Base-by-base conservation (phyloP, 2,797 vertebrate species). In the Trachops cirrhosus region DNA sequence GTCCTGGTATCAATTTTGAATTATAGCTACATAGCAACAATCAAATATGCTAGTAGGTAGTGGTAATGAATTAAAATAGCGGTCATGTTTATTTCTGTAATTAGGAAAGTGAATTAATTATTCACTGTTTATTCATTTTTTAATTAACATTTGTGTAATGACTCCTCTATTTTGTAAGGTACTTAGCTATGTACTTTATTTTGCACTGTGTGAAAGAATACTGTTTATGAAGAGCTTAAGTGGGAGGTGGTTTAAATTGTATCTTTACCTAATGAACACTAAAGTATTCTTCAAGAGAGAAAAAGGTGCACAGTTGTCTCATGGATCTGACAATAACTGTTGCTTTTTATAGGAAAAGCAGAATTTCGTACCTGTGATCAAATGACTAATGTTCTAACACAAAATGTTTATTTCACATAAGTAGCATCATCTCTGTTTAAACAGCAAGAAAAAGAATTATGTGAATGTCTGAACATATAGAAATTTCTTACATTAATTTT, bases 401-500 rank as follows among this genome's bases (percentile, higher is more conserved):
- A 84, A 92, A 95, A 18, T 93, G 78, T 92, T 97, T 96, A 67
- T 94, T 96, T 95, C 71, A 80, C 37, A 50, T 52, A 67, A 75
- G 11, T 39, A 79, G 62, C 0, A 10, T 98, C 97, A 97, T 97
- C 73, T 97, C 94, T 94, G 83, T 96, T 97, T 96, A 95, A 97
- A 97, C 88, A 93, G 93, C 0, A 84, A 97, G 97, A 97, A 98
- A 93, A 10, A 93, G 89, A 97, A 97, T 97, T 96, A 97, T 97
- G 97, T 97, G 91, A 97, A 91, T 97, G 67, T 97, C 62, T 97
- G 67, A 92, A 80, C 78, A 94, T 96, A 79, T 91, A 97, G 96
- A 96, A 98, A 96, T 94, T 96, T 97, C 93, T 90, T 77, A 87
- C 73, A 87, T 98, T 97, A 97, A 94, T 98, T 98, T 97, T 96